Evolutionary conservation across 2,888 invertebrate genomes (phyloP).

Genomic region (Unio pictorum): DNA sequence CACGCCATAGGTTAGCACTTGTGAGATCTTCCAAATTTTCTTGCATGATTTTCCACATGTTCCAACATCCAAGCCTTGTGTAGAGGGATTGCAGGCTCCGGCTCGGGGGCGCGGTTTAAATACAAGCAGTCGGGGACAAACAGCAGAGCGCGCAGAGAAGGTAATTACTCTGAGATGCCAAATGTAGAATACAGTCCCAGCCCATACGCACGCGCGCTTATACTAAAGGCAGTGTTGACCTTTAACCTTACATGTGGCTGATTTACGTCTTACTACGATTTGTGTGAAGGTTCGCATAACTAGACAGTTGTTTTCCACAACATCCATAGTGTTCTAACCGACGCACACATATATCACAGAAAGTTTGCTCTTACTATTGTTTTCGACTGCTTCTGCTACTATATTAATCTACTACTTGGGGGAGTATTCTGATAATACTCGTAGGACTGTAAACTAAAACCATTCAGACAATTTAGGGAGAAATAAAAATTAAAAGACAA

Average conservation of each 20-base stretch:
- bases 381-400: too few relatives aligned
- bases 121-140: constrained; percentile 15
- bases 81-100: constrained; percentile 15
- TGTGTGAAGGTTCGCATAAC: constrained; percentile 1
- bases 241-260: constrained; percentile 8
- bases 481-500: too few relatives aligned
- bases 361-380: too few relatives aligned
- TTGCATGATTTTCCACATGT: constrained; percentile 54
- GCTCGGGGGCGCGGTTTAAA: constrained; percentile 34
- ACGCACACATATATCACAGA: too few relatives aligned
- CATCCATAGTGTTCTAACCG: too few relatives aligned
- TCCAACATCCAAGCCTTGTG: constrained; percentile 21
- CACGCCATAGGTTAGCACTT: constrained; percentile 79
- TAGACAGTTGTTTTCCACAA: too few relatives aligned
- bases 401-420: too few relatives aligned
- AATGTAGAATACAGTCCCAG: constrained; percentile 5
- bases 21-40: constrained; percentile 53
- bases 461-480: too few relatives aligned
- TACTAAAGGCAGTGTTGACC: constrained; percentile 30
- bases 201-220: constrained; percentile 25
- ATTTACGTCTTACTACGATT: too few relatives aligned
- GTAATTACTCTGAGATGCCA: constrained; percentile 10
- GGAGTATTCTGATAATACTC: too few relatives aligned
- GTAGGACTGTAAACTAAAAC: too few relatives aligned
- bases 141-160: constrained; percentile 26